Evolutionary conservation across 2,888 invertebrate species (phyloP), one percentile per base, ranked within the genome.

Genomic region (Epinotia brunnichana): DNA sequence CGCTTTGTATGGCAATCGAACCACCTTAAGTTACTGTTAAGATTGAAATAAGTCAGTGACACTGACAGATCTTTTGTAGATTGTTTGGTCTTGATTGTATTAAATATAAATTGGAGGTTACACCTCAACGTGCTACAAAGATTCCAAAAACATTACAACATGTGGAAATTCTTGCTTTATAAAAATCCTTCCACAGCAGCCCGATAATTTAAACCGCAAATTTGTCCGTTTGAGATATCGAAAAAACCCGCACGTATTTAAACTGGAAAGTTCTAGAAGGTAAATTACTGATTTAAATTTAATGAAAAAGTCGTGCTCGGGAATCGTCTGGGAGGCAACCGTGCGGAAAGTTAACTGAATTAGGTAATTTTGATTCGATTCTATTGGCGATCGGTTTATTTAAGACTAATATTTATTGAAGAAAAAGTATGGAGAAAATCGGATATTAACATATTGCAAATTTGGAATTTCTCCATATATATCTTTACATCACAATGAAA

Each of bases 291-390:
- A 72, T 72, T 72, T 62, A 61, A 72, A 72, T 61, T 68, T 72
- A 72, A 72, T 72, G 72, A 72, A 72, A 72, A 68, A 68, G 44
- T 61, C 71, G 67, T 62, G 61, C 56, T 62, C 48, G 13, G 19
- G 44, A 17, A 71, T 21, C 67, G 67, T 13, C 61, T 56, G 51
- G 2, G 54, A 56, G 2, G 67, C 24, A 48, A 21, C 61, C 67
- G 72, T 68, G 72, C 72, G 67, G 44, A 72, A 72, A 68, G 48
- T 62, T 72, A 68, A 72, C 72, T 62, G 72, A 72, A 68, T 72
- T 68, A 72, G 61, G n/a, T 51, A 56, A 68, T 72, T 62, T 21
- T 29, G n/a, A 53, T 51, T 68, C 48, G 48, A 68, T 68, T 71
- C 19, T 35, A 57, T 72, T 68, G 67, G 56, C 48, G 7, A 68